phyloP scores from a whole-genome alignment of 2,113 vertebrate genomes.

The Edolisoma coerulescens region DNA sequence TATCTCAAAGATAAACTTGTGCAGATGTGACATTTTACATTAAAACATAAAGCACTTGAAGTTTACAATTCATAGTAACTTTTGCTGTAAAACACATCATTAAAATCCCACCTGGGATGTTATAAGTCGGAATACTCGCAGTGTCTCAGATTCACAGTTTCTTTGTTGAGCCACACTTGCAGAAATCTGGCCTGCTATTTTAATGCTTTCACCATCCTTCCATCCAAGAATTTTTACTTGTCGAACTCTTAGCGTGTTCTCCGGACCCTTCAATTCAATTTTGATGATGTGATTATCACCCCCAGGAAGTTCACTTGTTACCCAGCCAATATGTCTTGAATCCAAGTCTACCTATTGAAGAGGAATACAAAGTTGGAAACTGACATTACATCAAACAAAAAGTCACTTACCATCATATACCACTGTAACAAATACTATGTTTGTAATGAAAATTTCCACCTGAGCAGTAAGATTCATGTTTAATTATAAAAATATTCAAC shows the following conservation, averaged over 20 bases:
- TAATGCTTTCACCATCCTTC: conserved; percentile 96
- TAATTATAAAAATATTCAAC: background rate
- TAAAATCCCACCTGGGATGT: conserved; percentile 88
- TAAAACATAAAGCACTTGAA: background rate
- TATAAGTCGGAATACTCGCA: conserved; percentile 94
- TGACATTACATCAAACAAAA: background rate
- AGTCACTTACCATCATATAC: background rate
- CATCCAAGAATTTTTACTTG: conserved; percentile 98
- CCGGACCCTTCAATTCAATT: conserved; percentile 96
- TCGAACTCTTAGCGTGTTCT: conserved; percentile 95
- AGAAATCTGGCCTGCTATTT: conserved; percentile 94
- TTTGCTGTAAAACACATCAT: background rate
- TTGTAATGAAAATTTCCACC: background rate
- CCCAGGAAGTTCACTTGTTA: conserved; percentile 95
- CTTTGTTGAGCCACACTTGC: conserved; percentile 95
- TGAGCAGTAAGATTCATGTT: background rate
- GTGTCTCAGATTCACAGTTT: conserved; percentile 95
- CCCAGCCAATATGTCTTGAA: conserved; percentile 98
- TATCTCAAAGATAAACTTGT: background rate
- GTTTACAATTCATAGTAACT: background rate
- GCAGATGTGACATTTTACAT: background rate
- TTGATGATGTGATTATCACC: conserved; percentile 95
- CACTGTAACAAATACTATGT: background rate
- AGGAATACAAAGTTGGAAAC: conserved; percentile 29
- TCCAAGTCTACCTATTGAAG: conserved; percentile 89